phyloP scores from a whole-genome alignment of 2,797 vertebrate genomes.

The Paedocypris micromegethes region DNA sequence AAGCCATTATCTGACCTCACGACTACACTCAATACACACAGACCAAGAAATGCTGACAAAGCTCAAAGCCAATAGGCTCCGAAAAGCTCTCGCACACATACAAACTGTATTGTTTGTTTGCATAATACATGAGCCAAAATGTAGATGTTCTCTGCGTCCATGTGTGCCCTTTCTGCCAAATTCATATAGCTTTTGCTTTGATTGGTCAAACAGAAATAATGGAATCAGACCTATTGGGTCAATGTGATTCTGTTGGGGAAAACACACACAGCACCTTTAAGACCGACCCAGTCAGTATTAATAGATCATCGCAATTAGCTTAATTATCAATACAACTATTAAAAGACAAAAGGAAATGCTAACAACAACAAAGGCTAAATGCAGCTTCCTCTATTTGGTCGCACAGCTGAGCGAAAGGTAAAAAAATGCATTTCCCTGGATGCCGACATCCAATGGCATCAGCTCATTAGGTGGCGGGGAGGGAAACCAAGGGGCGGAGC shows the following conservation, averaged over 20 bases:
- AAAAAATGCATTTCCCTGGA: conserved; percentile 58
- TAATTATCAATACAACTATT: no score
- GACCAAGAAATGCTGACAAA: conserved; percentile 34
- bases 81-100: conserved; percentile 11
- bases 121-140: neutral
- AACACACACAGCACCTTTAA: neutral
- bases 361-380: neutral
- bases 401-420: conserved; percentile 29
- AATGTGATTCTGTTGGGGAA: neutral
- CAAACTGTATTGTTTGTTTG: neutral
- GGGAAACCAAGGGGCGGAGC: conserved; percentile 52
- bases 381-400: conserved; percentile 1
- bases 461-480: conserved; percentile 47
- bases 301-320: no score
- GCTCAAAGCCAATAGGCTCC: conserved; percentile 20
- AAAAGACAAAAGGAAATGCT: no score
- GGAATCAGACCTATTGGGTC: no score
- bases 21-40: conserved; percentile 11
- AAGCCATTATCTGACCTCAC: conserved; percentile 13
- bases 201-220: no score
- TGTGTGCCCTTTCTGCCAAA: neutral
- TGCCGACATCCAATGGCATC: conserved; percentile 50
- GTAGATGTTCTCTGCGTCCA: neutral
- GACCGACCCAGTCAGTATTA: neutral
- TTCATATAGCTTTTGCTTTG: neutral